Conservation (phyloP, 2,113 vertebrate genomes). For the Salvelinus sp. region DNA sequence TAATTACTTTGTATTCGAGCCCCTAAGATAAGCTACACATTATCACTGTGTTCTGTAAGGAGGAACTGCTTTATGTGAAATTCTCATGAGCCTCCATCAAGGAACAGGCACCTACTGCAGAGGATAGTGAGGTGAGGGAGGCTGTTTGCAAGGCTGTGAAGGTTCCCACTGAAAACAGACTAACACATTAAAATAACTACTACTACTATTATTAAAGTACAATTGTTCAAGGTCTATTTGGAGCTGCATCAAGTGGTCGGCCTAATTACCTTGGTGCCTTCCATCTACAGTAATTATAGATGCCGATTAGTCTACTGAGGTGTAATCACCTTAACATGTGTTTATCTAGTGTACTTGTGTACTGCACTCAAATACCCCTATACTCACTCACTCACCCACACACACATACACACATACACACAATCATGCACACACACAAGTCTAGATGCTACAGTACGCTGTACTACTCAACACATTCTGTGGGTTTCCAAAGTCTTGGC, state of each 20-base stretch:
- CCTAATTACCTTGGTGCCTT: neutral
- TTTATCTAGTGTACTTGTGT: no score
- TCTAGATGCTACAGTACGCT: conserved; percentile 29
- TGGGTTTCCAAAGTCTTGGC: conserved; percentile 29
- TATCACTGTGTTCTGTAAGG: neutral
- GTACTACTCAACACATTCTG: conserved; percentile 35
- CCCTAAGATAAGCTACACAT: neutral
- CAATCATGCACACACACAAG: conserved; percentile 2
- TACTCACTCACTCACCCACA: no score
- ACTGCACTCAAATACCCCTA: no score
- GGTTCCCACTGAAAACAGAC: neutral
- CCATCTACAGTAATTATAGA: neutral
- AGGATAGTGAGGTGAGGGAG: neutral
- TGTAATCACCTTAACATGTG: no score
- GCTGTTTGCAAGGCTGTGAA: neutral
- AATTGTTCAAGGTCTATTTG: neutral
- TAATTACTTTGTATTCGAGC: neutral
- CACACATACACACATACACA: neutral
- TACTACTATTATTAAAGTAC: neutral
- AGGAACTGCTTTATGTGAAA: neutral
- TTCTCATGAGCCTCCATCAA: neutral
- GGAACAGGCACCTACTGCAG: neutral
- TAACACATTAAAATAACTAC: neutral
- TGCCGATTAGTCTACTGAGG: neutral
- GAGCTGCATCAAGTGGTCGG: neutral